Conservation (phyloP, 1,140 invertebrate species). For the Bombus fervidus region DNA sequence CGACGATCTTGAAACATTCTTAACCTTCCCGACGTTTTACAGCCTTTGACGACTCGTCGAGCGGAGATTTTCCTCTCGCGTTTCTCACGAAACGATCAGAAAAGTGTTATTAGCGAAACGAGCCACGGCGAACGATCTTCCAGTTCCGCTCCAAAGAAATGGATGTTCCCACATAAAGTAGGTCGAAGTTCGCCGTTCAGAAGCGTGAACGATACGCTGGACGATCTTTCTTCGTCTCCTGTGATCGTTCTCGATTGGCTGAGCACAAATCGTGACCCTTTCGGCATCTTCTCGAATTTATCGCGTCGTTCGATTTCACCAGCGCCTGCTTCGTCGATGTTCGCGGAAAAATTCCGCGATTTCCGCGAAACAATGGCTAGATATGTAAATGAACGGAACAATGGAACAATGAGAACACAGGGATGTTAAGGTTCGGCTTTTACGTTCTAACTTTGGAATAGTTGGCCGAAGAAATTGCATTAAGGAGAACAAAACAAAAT, state of each 20-base stretch:
- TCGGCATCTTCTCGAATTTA: neutral
- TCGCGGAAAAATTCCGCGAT: neutral
- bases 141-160: conserved; percentile 38
- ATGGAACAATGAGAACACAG: neutral
- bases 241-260: conserved; percentile 20
- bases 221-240: conserved; percentile 37
- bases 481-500: neutral
- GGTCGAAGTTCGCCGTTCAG: conserved; percentile 48
- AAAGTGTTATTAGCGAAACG: conserved; percentile 40
- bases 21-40: no score
- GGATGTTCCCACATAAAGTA: conserved; percentile 57
- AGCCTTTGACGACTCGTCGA: neutral
- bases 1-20: neutral
- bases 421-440: no score
- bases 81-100: neutral
- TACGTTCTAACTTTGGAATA: neutral
- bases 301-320: conserved; percentile 15
- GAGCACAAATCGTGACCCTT: conserved; percentile 19
- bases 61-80: no score
- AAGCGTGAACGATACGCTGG: conserved; percentile 14
- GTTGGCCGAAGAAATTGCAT: neutral
- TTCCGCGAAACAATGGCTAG: neutral
- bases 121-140: neutral
- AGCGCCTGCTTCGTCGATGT: neutral
- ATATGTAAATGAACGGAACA: neutral